Conservation (phyloP, 1,140 invertebrate genomes). For the Lepidotrigona ventralis region DNA sequence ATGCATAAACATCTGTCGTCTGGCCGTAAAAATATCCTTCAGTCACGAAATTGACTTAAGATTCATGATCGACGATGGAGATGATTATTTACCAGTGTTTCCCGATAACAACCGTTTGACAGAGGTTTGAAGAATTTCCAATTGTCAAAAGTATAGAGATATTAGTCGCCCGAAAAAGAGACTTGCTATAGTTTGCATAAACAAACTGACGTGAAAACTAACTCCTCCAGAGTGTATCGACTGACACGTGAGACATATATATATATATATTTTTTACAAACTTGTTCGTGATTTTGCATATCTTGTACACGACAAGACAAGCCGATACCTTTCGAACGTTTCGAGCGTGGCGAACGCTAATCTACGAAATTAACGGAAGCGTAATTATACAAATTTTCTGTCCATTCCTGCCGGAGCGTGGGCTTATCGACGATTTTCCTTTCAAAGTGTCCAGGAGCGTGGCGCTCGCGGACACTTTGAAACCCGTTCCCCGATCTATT, state of each 20-base stretch:
- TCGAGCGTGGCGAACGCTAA: background rate
- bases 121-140: background rate
- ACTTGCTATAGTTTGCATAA: background rate
- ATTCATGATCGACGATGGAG: background rate
- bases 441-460: background rate
- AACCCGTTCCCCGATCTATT: background rate
- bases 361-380: background rate
- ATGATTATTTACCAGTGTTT: background rate
- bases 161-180: background rate
- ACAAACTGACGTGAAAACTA: background rate
- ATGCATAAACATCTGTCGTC: background rate
- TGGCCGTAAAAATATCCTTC: background rate
- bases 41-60: no score
- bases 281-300: background rate
- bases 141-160: background rate
- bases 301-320: conserved; percentile 1
- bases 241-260: background rate
- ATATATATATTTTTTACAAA: background rate
- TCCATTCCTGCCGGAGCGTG: background rate
- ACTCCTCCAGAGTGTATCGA: background rate
- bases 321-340: background rate
- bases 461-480: background rate
- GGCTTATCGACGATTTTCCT: background rate
- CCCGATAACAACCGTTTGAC: background rate
- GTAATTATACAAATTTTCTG: background rate